Evolutionary conservation across 2,888 invertebrate species (phyloP).

Genomic region (Euzetes globulus): DNA sequence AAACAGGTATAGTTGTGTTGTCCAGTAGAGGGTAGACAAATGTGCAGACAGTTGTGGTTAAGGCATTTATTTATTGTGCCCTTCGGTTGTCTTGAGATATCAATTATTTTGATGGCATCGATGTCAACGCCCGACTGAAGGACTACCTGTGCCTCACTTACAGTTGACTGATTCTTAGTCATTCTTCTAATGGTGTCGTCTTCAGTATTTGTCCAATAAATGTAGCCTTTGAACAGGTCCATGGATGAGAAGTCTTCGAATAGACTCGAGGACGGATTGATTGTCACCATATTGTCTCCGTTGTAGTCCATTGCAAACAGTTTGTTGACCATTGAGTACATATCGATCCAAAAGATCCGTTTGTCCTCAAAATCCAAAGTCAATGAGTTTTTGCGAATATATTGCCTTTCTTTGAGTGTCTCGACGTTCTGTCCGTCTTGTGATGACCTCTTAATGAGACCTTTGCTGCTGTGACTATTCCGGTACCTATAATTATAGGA

Average conservation of each 20-base stretch:
- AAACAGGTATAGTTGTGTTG: background rate
- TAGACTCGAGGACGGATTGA: background rate
- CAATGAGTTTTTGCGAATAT: background rate
- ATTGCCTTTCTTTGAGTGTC: background rate
- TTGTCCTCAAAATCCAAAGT: background rate
- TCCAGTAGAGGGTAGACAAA: background rate
- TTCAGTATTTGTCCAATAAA: background rate
- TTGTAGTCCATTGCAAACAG: background rate
- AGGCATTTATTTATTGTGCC: background rate
- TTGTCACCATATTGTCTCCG: background rate
- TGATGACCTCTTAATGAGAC: background rate
- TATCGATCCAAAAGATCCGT: background rate
- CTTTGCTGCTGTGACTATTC: background rate
- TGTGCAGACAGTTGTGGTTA: background rate
- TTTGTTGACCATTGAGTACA: background rate
- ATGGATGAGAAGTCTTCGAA: background rate
- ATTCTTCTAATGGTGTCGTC: background rate
- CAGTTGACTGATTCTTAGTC: background rate
- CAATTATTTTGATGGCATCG: background rate
- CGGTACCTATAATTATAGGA: background rate
- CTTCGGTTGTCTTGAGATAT: background rate
- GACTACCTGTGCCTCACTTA: background rate
- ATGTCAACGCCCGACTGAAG: background rate
- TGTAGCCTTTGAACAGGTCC: background rate
- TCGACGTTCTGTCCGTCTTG: background rate